phyloP scores from a whole-genome alignment of 2,113 vertebrate species.

The Australoheros scitulus region DNA sequence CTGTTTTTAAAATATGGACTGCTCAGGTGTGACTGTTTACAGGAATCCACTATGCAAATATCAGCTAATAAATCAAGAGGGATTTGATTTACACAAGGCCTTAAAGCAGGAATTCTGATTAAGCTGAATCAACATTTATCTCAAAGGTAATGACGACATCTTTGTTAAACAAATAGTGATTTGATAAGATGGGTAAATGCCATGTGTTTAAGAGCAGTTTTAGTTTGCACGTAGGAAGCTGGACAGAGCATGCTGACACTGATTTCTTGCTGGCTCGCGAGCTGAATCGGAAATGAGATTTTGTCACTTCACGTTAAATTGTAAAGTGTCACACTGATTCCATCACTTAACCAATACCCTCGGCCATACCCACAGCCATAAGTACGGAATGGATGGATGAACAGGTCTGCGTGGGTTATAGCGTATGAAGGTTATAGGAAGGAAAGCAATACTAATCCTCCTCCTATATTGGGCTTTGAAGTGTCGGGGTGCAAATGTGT shows the following conservation, averaged over 20 bases:
- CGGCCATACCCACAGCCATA: slow-evolving; percentile 20
- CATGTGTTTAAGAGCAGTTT: slow-evolving; percentile 37
- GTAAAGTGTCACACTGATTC: slow-evolving; percentile 45
- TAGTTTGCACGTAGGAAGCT: slow-evolving; percentile 35
- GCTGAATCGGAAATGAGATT: slow-evolving; percentile 52
- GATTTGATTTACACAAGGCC: slow-evolving; percentile 33
- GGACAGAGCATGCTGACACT: slow-evolving; percentile 21
- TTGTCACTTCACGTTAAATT: slow-evolving; percentile 56
- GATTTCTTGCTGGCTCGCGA: slow-evolving; percentile 27
- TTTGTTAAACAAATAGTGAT: slow-evolving; percentile 45
- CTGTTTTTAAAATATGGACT: slow-evolving; percentile 6
- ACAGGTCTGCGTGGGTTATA: slow-evolving; percentile 18
- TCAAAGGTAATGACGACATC: slow-evolving; percentile 39
- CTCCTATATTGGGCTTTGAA: slow-evolving; percentile 75
- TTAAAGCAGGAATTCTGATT: slow-evolving; percentile 32
- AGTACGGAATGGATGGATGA: neutral
- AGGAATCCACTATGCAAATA: slow-evolving; percentile 55
- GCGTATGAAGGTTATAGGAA: slow-evolving; percentile 33
- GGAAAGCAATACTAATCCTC: slow-evolving; percentile 63
- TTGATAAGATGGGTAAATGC: slow-evolving; percentile 48
- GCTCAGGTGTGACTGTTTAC: slow-evolving; percentile 56
- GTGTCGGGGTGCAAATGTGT: slow-evolving; percentile 83
- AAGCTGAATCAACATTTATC: slow-evolving; percentile 53
- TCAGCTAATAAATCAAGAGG: slow-evolving; percentile 48
- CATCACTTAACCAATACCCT: slow-evolving; percentile 26